Evolutionary conservation across 2,113 vertebrate genomes (phyloP), one percentile per base, ranked within the genome.

Genomic region (Carassius carassius): DNA sequence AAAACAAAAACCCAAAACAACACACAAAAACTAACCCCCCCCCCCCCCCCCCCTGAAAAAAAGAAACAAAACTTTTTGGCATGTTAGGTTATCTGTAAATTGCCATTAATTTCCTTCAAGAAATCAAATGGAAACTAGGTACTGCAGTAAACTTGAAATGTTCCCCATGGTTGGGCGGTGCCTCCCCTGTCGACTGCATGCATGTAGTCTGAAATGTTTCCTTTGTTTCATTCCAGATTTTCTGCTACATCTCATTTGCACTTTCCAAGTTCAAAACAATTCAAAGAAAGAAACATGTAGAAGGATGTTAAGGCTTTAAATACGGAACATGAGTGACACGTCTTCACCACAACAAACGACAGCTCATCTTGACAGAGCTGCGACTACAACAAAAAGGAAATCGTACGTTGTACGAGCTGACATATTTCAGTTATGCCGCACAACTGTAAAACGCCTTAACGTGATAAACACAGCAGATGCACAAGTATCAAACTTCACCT

Each of bases 271-370:
- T 80, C 44, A n/a, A 51, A 81, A 19, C 47, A 35, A 82, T 69
- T 81, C 81, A 56, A 49, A 83, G 58, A 88, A 76, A 10, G 44
- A 19, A 70, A n/a, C 14, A n/a, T 10, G n/a, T 69, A 49, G 79
- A 77, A 84, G 21, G 70, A 86, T 70, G 81, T 44, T 44, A 44
- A 79, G 25, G 73, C 8, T 32, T 62, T n/a, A n/a, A 37, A 32
- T 65, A 21, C 10, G 25, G 60, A 77, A 73, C 1, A 49, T 16
- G 13, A 78, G 41, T 19, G 6, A 19, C 2, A 29, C 29, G 51
- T 54, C 51, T 58, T 69, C 16, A 75, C 86, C 86, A 85, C 83
- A 87, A 73, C 83, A 84, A 75, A 60, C 37, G 0, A 54, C 51
- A 76, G 23, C 4, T 41, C 19, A 62, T 62, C 35, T 32, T 63